Evolutionary conservation across 2,113 vertebrate species (phyloP), one percentile per base, ranked within the genome.

Genomic region (Myrmecophaga tridactyla): DNA sequence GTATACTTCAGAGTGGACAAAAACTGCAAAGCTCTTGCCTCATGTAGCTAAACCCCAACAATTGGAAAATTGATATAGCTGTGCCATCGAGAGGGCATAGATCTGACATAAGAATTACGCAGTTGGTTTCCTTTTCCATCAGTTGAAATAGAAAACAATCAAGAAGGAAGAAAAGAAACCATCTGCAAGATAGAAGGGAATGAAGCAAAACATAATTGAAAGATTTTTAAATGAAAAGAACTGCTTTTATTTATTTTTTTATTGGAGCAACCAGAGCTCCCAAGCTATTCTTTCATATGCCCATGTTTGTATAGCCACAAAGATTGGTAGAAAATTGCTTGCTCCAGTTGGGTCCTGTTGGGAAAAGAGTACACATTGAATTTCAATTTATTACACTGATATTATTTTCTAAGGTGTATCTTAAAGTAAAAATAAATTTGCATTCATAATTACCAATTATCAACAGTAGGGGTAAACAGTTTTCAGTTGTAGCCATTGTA

Each of bases 201-300:
- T 27, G 39, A 86, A 75, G 67, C 20, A 84, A 96, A 95, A 94
- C 51, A 69, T 83, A 93, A 96, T 87, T 65, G 78, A 92, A 90
- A 65, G 43, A 89, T 63, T 86, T 97, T 83, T 91, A 83, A 95
- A 86, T 96, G 69, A 85, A 96, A 95, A 86, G 48, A 81, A 51
- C 31, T 86, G 86, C 51, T 95, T 93, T 94, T 91, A 67, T 41
- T 72, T 51, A 69, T 93, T 92, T 94, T 92, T 80, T 69, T 31
- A 80, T 77, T 89, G 60, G 31, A 65, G 29, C 58, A 95, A 84
- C 58, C 63, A 0, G 1, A 48, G 31, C 72, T 81, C 77, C 81
- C 58, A 27, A 69, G 76, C 60, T 77, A 69, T 93, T 73, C 58
- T 95, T 94, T 84, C 56, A 72, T 60, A 62, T 58, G 69, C 25